Evolutionary conservation across 2,888 invertebrate genomes (phyloP), one percentile per base, ranked within the genome.

Genomic region (Hypolimnas misippus): DNA sequence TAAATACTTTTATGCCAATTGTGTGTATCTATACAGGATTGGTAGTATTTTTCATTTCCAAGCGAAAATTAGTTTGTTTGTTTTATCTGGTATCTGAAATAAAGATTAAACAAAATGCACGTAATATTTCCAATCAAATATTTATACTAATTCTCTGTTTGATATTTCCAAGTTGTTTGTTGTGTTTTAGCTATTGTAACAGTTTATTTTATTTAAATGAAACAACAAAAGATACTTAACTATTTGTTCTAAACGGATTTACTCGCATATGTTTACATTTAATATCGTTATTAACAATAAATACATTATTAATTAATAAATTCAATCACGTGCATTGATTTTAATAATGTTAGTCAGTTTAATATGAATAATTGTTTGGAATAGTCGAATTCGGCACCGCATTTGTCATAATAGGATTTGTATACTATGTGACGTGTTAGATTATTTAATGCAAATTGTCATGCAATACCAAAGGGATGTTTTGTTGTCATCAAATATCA

Each of bases 271-370:
- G n/a, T 38, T 38, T 38, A 38, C 35, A n/a, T 38, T 38, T 38
- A n/a, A 38, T 38, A 38, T 38, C 35, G 3, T 38, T 2, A 38
- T 38, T n/a, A n/a, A 38, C n/a, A n/a, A 35, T 35, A 3, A 38
- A n/a, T 38, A 33, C 17, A 6, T 46, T 49, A 17, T 12, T 56
- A 33, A 57, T 49, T 14, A 38, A 38, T 38, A 2, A 38, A 38
- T n/a, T 3, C n/a, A n/a, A 38, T 38, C 35, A n/a, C 2, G 3
- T 12, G 1, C 4, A 1, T n/a, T n/a, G 35, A n/a, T 33, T 7
- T 33, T 4, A 33, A 38, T 38, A n/a, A 4, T 3, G 12, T n/a
- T 2, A 38, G n/a, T n/a, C 35, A n/a, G 35, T 38, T 2, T 38
- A 38, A 38, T 2, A n/a, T 38, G 35, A n/a, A n/a, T 38, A 38